Evolutionary conservation across 2,888 invertebrate species (phyloP).

Genomic region (Horisme vitalbata): DNA sequence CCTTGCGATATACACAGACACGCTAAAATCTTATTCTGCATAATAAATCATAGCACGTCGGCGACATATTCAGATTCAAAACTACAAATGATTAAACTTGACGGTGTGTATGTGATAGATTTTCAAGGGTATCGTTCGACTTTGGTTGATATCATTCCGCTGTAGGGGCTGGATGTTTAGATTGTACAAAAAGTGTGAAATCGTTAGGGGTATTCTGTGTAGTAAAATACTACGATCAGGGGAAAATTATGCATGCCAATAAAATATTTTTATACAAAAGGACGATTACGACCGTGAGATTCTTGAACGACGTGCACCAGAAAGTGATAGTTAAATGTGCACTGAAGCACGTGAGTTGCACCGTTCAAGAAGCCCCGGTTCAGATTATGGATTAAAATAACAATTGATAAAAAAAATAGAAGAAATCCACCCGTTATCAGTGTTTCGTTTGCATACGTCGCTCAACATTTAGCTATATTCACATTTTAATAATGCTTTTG

Average conservation of each 20-base stretch:
- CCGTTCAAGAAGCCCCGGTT: constrained; percentile 22
- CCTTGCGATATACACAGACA: too few species aligned
- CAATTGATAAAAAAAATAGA: constrained; percentile 18
- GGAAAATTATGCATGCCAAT: constrained; percentile 18
- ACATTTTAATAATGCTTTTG: too few species aligned
- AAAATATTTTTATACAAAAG: neutral
- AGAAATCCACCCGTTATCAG: constrained; percentile 6
- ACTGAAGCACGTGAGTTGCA: neutral
- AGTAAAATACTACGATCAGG: constrained; percentile 5
- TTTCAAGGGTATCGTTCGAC: too few species aligned
- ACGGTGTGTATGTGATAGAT: too few species aligned
- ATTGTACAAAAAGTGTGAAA: constrained; percentile 5
- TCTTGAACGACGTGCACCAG: constrained; percentile 1
- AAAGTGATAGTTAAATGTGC: neutral
- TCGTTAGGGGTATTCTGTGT: neutral
- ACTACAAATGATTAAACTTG: too few species aligned
- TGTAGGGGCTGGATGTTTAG: too few species aligned
- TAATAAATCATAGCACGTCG: too few species aligned
- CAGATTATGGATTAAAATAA: constrained; percentile 1
- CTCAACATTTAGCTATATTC: neutral
- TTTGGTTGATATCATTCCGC: too few species aligned
- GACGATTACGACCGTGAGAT: constrained; percentile 3
- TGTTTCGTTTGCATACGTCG: constrained; percentile 22
- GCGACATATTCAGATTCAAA: too few species aligned
- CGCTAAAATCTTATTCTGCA: too few species aligned